Conservation (phyloP, 2,113 vertebrate genomes). For the Sander lucioperca region DNA sequence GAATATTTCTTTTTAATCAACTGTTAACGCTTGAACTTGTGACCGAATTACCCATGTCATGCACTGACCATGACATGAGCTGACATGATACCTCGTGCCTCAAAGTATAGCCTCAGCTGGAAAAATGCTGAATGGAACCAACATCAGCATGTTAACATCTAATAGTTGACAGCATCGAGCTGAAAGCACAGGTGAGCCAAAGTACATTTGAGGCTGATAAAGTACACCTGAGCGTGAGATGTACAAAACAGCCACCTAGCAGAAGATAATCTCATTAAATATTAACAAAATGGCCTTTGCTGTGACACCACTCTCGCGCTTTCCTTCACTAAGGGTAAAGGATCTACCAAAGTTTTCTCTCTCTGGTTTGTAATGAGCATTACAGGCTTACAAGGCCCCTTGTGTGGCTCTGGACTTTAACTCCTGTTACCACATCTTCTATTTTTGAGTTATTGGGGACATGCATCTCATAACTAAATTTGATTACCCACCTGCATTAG, state of each 20-base stretch:
- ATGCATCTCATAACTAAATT: not conserved
- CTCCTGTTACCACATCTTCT: not conserved
- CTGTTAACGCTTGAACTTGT: not conserved
- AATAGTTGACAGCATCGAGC: not conserved
- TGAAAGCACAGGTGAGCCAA: not conserved
- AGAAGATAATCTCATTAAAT: constrained; percentile 1
- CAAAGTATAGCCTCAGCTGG: not conserved
- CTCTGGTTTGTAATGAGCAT: not conserved
- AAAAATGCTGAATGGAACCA: not conserved
- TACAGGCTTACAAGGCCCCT: too few species aligned
- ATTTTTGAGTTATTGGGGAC: not conserved
- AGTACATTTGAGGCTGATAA: not conserved
- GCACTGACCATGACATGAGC: not conserved
- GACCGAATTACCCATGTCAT: too few species aligned
- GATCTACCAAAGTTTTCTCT: not conserved
- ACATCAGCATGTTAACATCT: not conserved
- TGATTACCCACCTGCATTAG: constrained; percentile 91
- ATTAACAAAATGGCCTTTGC: constrained; percentile 13
- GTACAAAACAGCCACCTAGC: not conserved
- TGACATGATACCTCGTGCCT: not conserved
- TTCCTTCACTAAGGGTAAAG: not conserved
- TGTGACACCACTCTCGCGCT: not conserved
- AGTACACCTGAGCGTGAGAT: not conserved
- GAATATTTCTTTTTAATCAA: not conserved
- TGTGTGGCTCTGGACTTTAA: not conserved